These are phyloP conservation scores for Zaprionus bogoriensis DNA, from an alignment of 2,888 invertebrate genomes.

Conservation along the genomic window DNA sequence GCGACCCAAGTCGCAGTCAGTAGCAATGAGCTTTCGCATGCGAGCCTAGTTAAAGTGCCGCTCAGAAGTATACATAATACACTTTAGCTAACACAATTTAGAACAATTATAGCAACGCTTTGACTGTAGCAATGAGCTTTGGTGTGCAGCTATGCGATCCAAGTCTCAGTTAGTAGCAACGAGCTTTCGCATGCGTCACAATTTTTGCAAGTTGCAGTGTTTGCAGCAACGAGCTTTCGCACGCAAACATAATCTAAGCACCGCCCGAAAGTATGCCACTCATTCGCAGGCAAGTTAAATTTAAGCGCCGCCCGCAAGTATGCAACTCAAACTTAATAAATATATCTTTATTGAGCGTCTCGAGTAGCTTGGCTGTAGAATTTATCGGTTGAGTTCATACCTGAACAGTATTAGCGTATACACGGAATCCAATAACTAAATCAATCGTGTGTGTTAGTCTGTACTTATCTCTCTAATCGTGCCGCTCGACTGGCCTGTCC, in stretches of 20 bases:
- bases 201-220: too few relatives aligned
- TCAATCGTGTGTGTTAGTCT: too few relatives aligned
- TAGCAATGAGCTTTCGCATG: neutral
- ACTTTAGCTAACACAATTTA: too few relatives aligned
- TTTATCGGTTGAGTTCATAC: neutral
- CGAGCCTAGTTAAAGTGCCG: neutral
- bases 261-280: too few relatives aligned
- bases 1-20: neutral
- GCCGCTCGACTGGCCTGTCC: too few relatives aligned
- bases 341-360: constrained; percentile 8
- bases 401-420: neutral
- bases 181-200: neutral
- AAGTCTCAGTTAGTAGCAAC: neutral
- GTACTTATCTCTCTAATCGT: too few relatives aligned
- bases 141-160: neutral
- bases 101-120: too few relatives aligned
- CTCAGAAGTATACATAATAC: too few relatives aligned
- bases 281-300: too few relatives aligned
- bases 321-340: constrained; percentile 5
- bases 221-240: too few relatives aligned
- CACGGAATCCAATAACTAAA: constrained; percentile 24
- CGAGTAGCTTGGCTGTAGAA: neutral
- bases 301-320: too few relatives aligned
- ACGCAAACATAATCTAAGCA: neutral
- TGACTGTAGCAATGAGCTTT: too few relatives aligned